phyloP scores from a whole-genome alignment of 1,140 invertebrate species.

The Homarus americanus region DNA sequence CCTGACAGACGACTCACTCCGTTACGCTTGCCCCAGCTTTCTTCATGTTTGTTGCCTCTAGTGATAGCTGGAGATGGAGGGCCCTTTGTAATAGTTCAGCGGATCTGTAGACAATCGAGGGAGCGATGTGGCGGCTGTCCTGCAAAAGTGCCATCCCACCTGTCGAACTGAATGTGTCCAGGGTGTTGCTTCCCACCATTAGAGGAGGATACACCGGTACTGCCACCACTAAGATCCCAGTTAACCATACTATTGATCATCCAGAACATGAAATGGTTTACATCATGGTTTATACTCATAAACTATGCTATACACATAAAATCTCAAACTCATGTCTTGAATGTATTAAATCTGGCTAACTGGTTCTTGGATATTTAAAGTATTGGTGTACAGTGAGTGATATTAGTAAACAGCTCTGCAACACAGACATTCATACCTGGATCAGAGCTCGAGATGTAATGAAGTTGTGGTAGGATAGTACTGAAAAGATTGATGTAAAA shows the following conservation, averaged over 20 bases:
- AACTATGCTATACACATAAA: constrained; percentile 60
- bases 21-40: constrained; percentile 66
- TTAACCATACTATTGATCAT: background rate
- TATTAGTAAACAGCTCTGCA: constrained; percentile 9
- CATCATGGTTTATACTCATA: constrained; percentile 59
- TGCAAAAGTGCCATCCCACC: constrained; percentile 51
- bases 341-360: background rate
- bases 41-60: constrained; percentile 70
- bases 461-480: constrained; percentile 34
- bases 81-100: constrained; percentile 43
- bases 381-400: constrained; percentile 4
- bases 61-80: constrained; percentile 62
- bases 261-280: constrained; percentile 23
- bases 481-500: constrained; percentile 6
- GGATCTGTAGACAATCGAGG: constrained; percentile 58
- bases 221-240: background rate
- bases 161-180: constrained; percentile 11
- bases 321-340: background rate
- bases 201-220: background rate
- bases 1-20: constrained; percentile 65
- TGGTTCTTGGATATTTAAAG: constrained; percentile 7
- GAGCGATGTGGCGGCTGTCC: constrained; percentile 51
- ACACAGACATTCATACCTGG: constrained; percentile 12
- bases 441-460: constrained; percentile 8
- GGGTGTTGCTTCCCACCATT: constrained; percentile 18